Evolutionary conservation across 2,888 invertebrate species (phyloP), one percentile per base, ranked within the genome.

Genomic region (Eledone cirrhosa): DNA sequence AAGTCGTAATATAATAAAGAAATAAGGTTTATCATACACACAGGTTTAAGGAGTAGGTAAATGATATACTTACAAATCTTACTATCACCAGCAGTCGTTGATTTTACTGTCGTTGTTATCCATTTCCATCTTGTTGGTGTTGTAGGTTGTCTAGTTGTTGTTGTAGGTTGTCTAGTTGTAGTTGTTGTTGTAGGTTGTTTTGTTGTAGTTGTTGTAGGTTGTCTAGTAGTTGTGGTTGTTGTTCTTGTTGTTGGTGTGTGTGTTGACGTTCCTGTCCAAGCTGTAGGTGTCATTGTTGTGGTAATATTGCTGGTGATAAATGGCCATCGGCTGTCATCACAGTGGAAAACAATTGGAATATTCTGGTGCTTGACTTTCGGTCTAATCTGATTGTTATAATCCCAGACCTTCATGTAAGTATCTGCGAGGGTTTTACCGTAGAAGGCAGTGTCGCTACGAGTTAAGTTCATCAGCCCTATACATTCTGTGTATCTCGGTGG

Each of bases 301-400:
- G 41, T 41, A 41, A 8, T 8, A 11, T 41, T 3, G 41, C 8
- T 41, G 22, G 33, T 27, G n/a, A 16, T 69, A 33, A 69, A 69
- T 8, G 69, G 69, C 69, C 69, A 69, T 19, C 27, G 80, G 24
- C 80, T 84, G 81, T 86, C 87, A 77, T 88, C 88, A 80, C 88
- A 88, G 80, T 86, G 86, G 79, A 87, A 88, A 11, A 86, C 85
- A 8, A 88, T 79, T 33, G 84, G 84, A 41, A 88, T 84, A 53
- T 83, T 83, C 24, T 84, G 82, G 7, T 82, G 82, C 19, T 81
- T 83, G 76, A 87, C 81, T 31, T 83, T 80, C 0, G 88, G 88
- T 78, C 86, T 86, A 7, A 81, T 77, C 69, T 79, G 80, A 27
- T 84, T 83, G 29, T 78, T 78, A 77, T 87, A 86, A 77, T 86